These are phyloP conservation scores for Perccottus glenii DNA, from an alignment of 2,113 vertebrate genomes.

Conservation along the genomic window DNA sequence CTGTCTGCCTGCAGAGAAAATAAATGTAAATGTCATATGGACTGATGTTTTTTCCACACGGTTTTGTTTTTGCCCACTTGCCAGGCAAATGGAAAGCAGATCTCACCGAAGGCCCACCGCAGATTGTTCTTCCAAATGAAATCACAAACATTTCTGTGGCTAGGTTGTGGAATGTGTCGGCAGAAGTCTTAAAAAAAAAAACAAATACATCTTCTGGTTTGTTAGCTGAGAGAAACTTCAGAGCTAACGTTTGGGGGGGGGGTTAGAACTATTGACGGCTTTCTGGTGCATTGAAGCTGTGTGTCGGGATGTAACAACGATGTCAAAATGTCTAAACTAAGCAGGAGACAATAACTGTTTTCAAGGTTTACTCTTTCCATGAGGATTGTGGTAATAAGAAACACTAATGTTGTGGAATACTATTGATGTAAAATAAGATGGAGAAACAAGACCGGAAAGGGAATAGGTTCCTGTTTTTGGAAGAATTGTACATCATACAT, in stretches of 20 bases:
- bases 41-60: conserved; percentile 52
- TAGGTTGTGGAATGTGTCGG: conserved; percentile 56
- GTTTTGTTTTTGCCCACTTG: conserved; percentile 52
- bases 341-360: too few species aligned
- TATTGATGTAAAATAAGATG: too few species aligned
- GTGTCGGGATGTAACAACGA: not conserved
- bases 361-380: too few species aligned
- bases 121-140: conserved; percentile 63
- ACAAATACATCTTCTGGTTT: conserved; percentile 23
- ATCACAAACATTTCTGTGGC: conserved; percentile 71
- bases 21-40: conserved; percentile 55
- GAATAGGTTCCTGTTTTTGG: too few species aligned
- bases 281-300: conserved; percentile 23
- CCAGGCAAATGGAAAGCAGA: conserved; percentile 69
- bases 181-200: conserved; percentile 43
- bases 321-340: too few species aligned
- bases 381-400: too few species aligned
- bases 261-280: not conserved
- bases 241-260: not conserved
- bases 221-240: conserved; percentile 12
- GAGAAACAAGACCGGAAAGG: too few species aligned
- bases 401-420: too few species aligned
- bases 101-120: conserved; percentile 52
- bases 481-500: too few species aligned
- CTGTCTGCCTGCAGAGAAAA: conserved; percentile 42